Conservation (phyloP, 2,797 vertebrate species). For the Spea hammondii region DNA sequence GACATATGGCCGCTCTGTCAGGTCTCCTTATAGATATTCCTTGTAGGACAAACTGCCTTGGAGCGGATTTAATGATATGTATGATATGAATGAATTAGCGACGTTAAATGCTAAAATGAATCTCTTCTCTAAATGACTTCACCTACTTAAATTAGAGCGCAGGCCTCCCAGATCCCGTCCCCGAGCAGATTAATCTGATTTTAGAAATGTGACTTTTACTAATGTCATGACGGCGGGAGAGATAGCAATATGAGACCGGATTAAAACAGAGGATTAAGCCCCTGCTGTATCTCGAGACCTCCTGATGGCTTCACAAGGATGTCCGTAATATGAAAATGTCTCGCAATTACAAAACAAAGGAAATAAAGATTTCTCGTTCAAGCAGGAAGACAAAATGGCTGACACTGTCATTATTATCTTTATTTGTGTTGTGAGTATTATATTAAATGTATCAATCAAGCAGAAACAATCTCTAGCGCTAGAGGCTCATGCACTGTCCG, state of each 20-base stretch:
- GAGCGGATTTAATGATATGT: too few relatives aligned
- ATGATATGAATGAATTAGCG: neutral
- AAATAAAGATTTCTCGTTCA: too few relatives aligned
- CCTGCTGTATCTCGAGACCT: neutral
- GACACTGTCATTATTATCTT: too few relatives aligned
- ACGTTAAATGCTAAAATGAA: neutral
- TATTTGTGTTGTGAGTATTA: too few relatives aligned
- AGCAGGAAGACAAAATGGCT: too few relatives aligned
- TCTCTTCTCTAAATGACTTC: conserved; percentile 16
- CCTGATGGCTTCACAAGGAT: conserved; percentile 25
- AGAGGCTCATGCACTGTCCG: too few relatives aligned
- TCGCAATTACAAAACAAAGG: too few relatives aligned
- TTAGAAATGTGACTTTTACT: neutral
- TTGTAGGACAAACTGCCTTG: too few relatives aligned
- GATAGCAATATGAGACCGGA: neutral
- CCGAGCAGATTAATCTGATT: neutral
- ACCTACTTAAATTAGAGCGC: neutral
- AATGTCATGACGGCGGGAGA: conserved; percentile 18
- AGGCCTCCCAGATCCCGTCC: neutral
- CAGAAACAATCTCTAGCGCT: too few relatives aligned
- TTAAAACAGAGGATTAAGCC: conserved; percentile 17
- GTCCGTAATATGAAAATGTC: conserved; percentile 11
- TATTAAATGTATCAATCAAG: too few relatives aligned
- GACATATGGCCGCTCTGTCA: too few relatives aligned
- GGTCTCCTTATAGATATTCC: too few relatives aligned